Evolutionary conservation across 2,888 invertebrate genomes (phyloP).

Genomic region (Epicampocera succincta): DNA sequence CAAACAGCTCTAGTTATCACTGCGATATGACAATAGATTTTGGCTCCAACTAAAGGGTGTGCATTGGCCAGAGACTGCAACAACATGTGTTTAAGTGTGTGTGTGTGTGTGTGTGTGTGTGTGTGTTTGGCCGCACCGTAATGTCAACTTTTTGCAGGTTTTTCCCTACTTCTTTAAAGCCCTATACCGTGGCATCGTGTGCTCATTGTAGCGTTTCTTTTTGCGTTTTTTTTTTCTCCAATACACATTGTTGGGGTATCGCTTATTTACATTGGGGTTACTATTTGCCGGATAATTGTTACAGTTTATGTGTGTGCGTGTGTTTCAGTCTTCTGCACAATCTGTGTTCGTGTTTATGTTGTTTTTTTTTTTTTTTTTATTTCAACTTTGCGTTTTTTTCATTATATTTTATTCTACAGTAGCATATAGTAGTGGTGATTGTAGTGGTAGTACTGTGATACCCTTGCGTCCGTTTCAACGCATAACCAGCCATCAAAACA

Average conservation of each 20-base stretch:
- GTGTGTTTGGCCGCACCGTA: conserved; percentile 58
- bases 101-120: conserved; percentile 56
- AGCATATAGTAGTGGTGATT: conserved; percentile 63
- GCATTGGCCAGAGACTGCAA: conserved; percentile 29
- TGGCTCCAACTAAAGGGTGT: conserved; percentile 49
- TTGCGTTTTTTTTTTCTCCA: conserved; percentile 50
- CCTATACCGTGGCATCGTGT: conserved; percentile 57
- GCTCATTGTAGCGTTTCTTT: conserved; percentile 52
- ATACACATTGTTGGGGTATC: conserved; percentile 71
- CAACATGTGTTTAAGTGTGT: background rate
- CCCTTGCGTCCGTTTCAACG: conserved; percentile 71
- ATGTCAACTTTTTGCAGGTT: conserved; percentile 76
- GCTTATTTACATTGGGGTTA: conserved; percentile 75
- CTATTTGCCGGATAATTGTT: conserved; percentile 69
- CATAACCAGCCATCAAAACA: conserved; percentile 64
- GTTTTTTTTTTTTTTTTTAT: conserved; percentile 63
- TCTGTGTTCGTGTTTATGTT: conserved; percentile 70
- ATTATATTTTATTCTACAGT: conserved; percentile 42
- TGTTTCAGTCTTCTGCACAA: conserved; percentile 69
- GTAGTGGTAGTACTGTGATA: conserved; percentile 69
- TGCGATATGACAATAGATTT: conserved; percentile 36
- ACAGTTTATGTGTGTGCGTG: conserved; percentile 53
- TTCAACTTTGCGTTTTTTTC: conserved; percentile 65
- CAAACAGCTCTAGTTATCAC: conserved; percentile 42
- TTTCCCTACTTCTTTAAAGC: conserved; percentile 54